Conservation (phyloP, 2,888 invertebrate genomes). For the Isoperla grammatica region DNA sequence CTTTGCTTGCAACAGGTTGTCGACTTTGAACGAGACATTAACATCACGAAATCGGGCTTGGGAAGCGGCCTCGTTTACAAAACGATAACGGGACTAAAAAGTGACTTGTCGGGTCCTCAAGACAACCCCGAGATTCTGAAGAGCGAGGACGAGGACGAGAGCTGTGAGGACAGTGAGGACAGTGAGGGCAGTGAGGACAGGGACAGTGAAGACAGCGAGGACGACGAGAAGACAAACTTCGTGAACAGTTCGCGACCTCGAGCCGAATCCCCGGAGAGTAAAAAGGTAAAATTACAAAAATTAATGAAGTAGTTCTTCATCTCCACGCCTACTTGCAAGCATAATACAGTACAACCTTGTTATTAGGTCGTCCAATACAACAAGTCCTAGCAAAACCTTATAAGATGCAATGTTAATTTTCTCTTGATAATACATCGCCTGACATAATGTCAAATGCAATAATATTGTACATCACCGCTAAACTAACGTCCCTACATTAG, state of each 20-base stretch:
- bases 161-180: conserved; percentile 20
- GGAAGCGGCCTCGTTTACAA: conserved; percentile 73
- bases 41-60: conserved; percentile 67
- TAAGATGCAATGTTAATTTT: no score
- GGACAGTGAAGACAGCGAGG: conserved; percentile 29
- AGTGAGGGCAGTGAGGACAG: no score
- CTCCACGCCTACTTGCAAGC: no score
- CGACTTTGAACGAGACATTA: conserved; percentile 81
- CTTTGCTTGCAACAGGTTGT: conserved; percentile 55
- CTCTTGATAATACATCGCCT: no score
- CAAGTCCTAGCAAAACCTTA: no score
- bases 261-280: conserved; percentile 46
- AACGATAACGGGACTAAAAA: conserved; percentile 77
- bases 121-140: conserved; percentile 60
- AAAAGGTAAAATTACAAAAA: conserved; percentile 40
- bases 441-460: no score
- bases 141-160: conserved; percentile 29
- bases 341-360: no score
- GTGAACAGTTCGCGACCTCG: conserved; percentile 39
- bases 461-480: no score
- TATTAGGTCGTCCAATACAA: no score
- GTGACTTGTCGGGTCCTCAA: conserved; percentile 68
- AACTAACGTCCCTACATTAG: no score
- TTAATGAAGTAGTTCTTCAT: no score
- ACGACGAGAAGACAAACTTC: conserved; percentile 38